Evolutionary conservation across 2,797 vertebrate species (phyloP), one percentile per base, ranked within the genome.

Genomic region (Alexandromys oeconomus): DNA sequence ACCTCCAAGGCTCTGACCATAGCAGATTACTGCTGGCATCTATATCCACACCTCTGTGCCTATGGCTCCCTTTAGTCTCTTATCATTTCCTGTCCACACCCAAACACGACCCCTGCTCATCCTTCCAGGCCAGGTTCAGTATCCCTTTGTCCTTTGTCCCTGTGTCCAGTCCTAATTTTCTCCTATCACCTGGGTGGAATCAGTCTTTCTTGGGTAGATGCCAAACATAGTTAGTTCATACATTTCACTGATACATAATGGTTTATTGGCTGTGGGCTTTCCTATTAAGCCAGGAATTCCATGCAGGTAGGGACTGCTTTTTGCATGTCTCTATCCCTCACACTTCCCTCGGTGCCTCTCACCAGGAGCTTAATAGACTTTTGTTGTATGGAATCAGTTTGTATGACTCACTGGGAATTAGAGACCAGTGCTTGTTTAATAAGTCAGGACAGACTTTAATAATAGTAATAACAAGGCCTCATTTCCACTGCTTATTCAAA

Each of bases 371-470:
- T 89, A 96, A 65, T 92, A 86, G 21, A 86, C 71, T 92, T 96
- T 95, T 92, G 93, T 95, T 94, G 89, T 96, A 84, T 90, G 85
- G 91, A 95, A 96, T 96, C 92, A 94, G 92, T 97, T 95, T 92
- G 96, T 97, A 88, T 95, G 96, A 95, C 80, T 97, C 96, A 97
- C 80, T 96, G 96, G 93, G 96, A 98, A 97, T 97, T 97, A 96
- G 89, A 96, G 97, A 88, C 90, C 93, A 54, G 74, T 94, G 91
- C 93, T 97, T 96, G 95, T 91, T 95, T 97, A 97, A 87, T 96
- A 97, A 95, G 81, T 95, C 69, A 89, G 84, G 94, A 96, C 89
- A 78, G 89, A 67, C 84, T 97, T 8, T 94, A 92, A 98, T 87
- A 93, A 90, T 92, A 78, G 74, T 95, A 92, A 96, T 90, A 96